A percentile compares a stretch with the other conserved stretches of the same genome.
These are phyloP conservation scores for Eupristina koningsbergeri DNA, from an alignment of 1,140 invertebrate species.

Conservation along the genomic window DNA sequence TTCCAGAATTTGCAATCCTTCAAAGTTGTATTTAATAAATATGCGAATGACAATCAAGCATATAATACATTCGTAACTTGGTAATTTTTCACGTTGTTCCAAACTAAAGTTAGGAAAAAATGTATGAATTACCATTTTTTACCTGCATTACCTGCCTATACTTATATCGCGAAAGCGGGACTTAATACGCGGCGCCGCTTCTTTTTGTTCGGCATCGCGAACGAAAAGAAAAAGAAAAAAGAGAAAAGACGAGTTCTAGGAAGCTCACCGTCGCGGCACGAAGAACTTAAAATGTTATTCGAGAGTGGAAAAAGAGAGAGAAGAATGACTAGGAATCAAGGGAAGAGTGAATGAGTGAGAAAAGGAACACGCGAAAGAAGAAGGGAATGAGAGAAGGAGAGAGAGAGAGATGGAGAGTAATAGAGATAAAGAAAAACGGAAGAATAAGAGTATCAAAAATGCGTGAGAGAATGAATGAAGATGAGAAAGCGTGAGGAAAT, in stretches of 20 bases:
- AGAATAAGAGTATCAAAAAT: conserved; percentile 36
- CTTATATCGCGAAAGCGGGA: conserved; percentile 34
- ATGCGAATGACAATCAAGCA: neutral
- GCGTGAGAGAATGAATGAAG: conserved; percentile 40
- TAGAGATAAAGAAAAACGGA: conserved; percentile 29
- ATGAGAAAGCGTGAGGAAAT: conserved; percentile 5
- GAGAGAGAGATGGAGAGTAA: conserved; percentile 1
- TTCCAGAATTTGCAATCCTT: neutral
- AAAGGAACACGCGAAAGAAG: neutral
- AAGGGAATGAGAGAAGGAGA: conserved; percentile 38
- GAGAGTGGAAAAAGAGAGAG: conserved; percentile 31
- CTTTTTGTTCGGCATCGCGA: conserved; percentile 39
- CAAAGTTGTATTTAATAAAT: neutral
- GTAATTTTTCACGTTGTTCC: neutral
- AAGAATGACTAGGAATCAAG: conserved; percentile 13
- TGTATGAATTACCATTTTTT: conserved; percentile 41
- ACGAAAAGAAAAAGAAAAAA: conserved; percentile 26
- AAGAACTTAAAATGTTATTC: conserved; percentile 46
- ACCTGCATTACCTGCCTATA: conserved; percentile 35
- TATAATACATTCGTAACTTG: neutral
- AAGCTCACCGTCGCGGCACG: conserved; percentile 35
- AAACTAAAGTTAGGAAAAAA: neutral
- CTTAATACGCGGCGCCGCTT: conserved; percentile 40
- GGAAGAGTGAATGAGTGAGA: neutral
- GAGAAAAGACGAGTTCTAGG: conserved; percentile 47